Conservation (phyloP, 2,888 invertebrate genomes). For the Galerucella calmariensis region DNA sequence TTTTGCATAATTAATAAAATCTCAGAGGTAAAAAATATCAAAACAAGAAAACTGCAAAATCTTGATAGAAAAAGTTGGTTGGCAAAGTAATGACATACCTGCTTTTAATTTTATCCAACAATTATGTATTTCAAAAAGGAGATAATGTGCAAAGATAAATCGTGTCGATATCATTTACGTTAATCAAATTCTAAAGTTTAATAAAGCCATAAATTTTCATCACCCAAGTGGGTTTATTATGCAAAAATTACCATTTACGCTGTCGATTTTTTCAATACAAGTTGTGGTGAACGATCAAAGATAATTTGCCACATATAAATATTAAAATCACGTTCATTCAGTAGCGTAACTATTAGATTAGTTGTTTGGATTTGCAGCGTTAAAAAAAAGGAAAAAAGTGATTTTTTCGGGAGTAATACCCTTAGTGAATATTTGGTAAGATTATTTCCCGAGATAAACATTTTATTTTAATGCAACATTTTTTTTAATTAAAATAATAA, state of each 20-base stretch:
- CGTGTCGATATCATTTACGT: constrained; percentile 39
- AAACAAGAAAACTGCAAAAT: not conserved
- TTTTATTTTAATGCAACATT: too few relatives aligned
- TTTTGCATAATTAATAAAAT: not conserved
- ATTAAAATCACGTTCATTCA: constrained; percentile 32
- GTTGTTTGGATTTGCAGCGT: not conserved
- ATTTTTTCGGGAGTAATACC: too few relatives aligned
- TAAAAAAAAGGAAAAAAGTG: too few relatives aligned
- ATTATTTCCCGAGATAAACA: too few relatives aligned
- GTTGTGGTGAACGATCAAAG: constrained; percentile 17
- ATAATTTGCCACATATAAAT: constrained; percentile 30
- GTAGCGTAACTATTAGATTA: not conserved
- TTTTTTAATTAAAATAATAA: too few relatives aligned
- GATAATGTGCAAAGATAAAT: constrained; percentile 39
- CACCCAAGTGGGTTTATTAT: constrained; percentile 42
- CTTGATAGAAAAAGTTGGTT: not conserved
- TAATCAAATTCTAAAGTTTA: constrained; percentile 45
- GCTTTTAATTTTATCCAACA: constrained; percentile 21
- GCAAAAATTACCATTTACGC: constrained; percentile 40
- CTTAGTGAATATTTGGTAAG: too few relatives aligned
- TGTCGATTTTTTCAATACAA: constrained; percentile 25
- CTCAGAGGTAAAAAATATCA: not conserved
- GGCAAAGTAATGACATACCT: not conserved
- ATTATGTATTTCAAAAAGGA: constrained; percentile 36
- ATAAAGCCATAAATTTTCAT: constrained; percentile 46